Evolutionary conservation across 2,113 vertebrate species (phyloP).

Genomic region (Sialia sialis): DNA sequence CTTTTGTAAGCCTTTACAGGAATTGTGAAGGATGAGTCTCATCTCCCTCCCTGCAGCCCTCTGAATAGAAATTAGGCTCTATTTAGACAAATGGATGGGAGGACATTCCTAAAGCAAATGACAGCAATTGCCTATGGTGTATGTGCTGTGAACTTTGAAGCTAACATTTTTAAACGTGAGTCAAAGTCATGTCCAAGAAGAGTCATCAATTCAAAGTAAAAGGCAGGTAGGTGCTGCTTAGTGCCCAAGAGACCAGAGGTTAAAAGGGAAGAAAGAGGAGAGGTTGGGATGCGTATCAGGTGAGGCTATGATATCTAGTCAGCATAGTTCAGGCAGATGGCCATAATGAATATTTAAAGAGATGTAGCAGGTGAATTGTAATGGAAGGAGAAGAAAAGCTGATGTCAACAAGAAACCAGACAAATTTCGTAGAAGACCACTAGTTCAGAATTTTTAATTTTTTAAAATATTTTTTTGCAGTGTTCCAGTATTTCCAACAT

Average conservation of each 20-base stretch:
- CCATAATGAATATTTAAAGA: conserved; percentile 27
- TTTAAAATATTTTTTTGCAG: background rate
- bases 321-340: background rate
- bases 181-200: background rate
- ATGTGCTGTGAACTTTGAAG: background rate
- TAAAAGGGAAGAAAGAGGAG: background rate
- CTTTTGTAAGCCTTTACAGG: background rate
- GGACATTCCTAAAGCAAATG: background rate
- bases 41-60: background rate
- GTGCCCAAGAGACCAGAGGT: background rate
- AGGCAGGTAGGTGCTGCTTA: background rate
- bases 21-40: background rate
- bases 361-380: background rate
- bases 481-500: background rate
- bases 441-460: background rate
- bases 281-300: background rate
- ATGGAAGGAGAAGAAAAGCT: background rate
- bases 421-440: background rate
- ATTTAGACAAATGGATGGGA: background rate
- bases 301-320: background rate
- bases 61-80: background rate
- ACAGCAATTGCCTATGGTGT: background rate
- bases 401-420: background rate
- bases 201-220: background rate
- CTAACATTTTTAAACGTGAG: background rate